Conservation (phyloP, 2,797 vertebrate genomes). For the Mormyrops attenuatus region DNA sequence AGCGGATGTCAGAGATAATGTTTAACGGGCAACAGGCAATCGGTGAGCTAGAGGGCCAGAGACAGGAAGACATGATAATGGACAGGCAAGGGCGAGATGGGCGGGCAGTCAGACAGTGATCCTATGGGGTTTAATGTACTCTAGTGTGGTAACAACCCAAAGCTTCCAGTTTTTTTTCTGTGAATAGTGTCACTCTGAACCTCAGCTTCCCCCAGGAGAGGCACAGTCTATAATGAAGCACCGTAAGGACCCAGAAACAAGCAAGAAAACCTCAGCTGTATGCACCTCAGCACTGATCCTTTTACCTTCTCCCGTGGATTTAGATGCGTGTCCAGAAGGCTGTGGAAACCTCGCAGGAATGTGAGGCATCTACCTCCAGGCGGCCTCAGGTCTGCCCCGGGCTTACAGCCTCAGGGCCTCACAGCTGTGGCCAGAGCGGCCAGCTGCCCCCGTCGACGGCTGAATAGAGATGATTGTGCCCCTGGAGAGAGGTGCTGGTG, state of each 20-base stretch:
- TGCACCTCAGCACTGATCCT: not conserved
- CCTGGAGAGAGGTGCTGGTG: constrained; percentile 8
- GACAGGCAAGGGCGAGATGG: constrained; percentile 13
- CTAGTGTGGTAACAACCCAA: constrained; percentile 17
- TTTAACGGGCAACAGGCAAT: not conserved
- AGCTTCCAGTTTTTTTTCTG: not conserved
- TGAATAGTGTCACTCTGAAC: constrained; percentile 32
- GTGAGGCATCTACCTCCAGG: constrained; percentile 19
- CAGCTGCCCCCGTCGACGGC: constrained; percentile 6
- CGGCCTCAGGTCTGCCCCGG: not conserved
- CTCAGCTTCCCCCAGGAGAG: constrained; percentile 26
- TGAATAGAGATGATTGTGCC: constrained; percentile 8
- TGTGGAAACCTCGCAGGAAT: constrained; percentile 17
- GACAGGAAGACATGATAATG: not conserved
- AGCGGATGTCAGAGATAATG: not conserved
- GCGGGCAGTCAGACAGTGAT: not conserved
- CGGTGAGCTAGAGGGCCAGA: not conserved
- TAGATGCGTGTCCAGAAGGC: not conserved
- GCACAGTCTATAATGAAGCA: constrained; percentile 20
- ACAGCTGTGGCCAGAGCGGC: not conserved
- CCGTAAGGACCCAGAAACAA: constrained; percentile 8
- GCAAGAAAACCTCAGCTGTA: not conserved
- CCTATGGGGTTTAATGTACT: constrained; percentile 19
- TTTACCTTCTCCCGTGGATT: not conserved
- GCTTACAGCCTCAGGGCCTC: not conserved